phyloP scores from a whole-genome alignment of 1,140 invertebrate genomes.

The Rhizoglyphus robini region DNA sequence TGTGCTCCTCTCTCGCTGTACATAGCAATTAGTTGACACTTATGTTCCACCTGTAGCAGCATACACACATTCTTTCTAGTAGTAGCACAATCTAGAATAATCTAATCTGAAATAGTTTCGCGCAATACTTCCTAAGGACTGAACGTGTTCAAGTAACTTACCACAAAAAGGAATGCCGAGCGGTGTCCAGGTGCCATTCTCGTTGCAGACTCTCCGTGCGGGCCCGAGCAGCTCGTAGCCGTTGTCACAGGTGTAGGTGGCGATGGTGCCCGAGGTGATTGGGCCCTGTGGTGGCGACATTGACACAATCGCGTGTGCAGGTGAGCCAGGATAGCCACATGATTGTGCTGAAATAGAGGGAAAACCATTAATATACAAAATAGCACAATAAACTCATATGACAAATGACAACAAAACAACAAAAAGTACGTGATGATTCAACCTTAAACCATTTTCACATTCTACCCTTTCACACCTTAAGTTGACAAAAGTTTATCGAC shows the following conservation, averaged over 20 bases:
- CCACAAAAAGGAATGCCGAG: constrained; percentile 86
- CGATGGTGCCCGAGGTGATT: constrained; percentile 51
- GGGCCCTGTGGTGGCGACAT: constrained; percentile 52
- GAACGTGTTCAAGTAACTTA: too few species aligned
- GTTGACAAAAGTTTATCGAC: too few species aligned
- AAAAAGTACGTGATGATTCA: too few species aligned
- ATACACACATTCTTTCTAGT: too few species aligned
- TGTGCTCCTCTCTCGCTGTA: too few species aligned
- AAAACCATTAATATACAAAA: neutral
- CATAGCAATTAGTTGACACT: too few species aligned
- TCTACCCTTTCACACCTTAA: too few species aligned
- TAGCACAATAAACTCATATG: neutral
- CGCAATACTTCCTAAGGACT: too few species aligned
- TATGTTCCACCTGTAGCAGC: too few species aligned
- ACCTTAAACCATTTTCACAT: too few species aligned
- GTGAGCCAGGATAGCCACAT: constrained; percentile 81
- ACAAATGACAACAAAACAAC: neutral
- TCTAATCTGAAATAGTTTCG: too few species aligned
- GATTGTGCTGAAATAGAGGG: neutral
- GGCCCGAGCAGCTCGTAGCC: constrained; percentile 82
- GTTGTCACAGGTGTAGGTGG: constrained; percentile 71
- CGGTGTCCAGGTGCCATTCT: constrained; percentile 66
- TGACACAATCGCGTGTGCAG: constrained; percentile 63
- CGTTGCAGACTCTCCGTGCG: constrained; percentile 54
- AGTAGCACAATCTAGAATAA: too few species aligned